Base-by-base conservation (phyloP, 2,113 vertebrate species). In the Pionites leucogaster region DNA sequence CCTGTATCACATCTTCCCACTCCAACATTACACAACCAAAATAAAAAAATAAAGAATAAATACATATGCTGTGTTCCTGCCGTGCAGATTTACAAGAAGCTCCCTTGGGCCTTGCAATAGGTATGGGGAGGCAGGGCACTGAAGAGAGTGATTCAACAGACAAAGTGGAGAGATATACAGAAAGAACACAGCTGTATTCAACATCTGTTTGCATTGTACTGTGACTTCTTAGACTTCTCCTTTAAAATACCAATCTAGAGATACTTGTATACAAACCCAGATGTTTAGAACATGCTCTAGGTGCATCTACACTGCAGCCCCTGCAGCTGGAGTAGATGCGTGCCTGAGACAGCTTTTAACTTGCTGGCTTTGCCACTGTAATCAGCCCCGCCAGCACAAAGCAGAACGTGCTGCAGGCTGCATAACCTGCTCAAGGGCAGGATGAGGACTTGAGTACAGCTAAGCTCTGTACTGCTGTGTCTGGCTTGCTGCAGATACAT, bases 401-500 rank as follows among this genome's bases (percentile, higher is more conserved):
- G 75, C 25, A 72, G 62, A 33, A 28, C 0, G 0, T 0, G 9
- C 33, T 6, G 35, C 1, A 4, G 49, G 53, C 65, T 69, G 44
- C 24, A 5, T 6, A 75, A 65, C 46, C 39, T 33, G 29, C 52
- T 60, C 70, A 88, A 82, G 75, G 65, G 64, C 82, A 79, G 63
- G 63, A 23, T 17, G 59, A 63, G 80, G 57, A 63, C n/a, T 59
- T 28, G n/a, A 77, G 37, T 1, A 18, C 18, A 46, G 42, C 59
- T 46, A 68, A 94, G 89, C 59, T 0, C 47, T 9, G n/a, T 13
- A 59, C n/a, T 88, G 63, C 90, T 67, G 42, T 12, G 52, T 72
- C 72, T 24, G 52, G 37, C 42, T 87, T 65, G 52, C 78, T 72
- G 89, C 57, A 47, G 92, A 82, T 46, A 71, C 52, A 47, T 37